Evolutionary conservation across 2,797 vertebrate species (phyloP).

Genomic region (Echiichthys vipera): DNA sequence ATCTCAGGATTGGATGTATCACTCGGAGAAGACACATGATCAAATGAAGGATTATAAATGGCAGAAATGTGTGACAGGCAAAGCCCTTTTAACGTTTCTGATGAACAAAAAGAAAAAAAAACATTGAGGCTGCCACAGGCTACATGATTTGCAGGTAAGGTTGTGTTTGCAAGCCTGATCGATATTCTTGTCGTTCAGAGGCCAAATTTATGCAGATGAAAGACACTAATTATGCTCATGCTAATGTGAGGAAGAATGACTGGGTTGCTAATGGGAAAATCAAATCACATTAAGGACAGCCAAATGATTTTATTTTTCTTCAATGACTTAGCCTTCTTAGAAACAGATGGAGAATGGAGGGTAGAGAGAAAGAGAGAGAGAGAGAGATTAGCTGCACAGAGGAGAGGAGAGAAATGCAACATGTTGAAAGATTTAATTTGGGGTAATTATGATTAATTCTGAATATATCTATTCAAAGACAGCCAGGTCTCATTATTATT

Average conservation of each 20-base stretch:
- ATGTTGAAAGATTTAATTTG: constrained; percentile 64
- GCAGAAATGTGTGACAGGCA: background rate
- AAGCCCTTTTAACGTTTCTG: constrained; percentile 40
- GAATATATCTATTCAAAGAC: constrained; percentile 52
- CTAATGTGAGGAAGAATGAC: constrained; percentile 74
- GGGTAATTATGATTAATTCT: constrained; percentile 72
- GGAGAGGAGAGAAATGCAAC: constrained; percentile 37
- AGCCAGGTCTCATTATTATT: constrained; percentile 57
- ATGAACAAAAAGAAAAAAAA: constrained; percentile 37
- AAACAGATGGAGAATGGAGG: constrained; percentile 69
- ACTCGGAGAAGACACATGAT: background rate
- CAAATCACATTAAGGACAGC: constrained; percentile 83
- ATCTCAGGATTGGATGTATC: background rate
- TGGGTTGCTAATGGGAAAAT: constrained; percentile 83
- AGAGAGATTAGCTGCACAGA: constrained; percentile 30
- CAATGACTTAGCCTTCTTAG: constrained; percentile 66
- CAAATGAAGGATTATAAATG: background rate
- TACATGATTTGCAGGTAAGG: constrained; percentile 52
- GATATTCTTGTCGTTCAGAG: constrained; percentile 71
- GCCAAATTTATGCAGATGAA: constrained; percentile 81
- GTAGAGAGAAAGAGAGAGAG: constrained; percentile 11
- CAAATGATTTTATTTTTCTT: constrained; percentile 79
- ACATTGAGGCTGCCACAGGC: constrained; percentile 16
- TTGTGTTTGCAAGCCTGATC: constrained; percentile 54
- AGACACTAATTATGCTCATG: constrained; percentile 81